Percentiles rank a stretch among this genome's conserved stretches.
Evolutionary conservation across 2,888 invertebrate genomes (phyloP).

Genomic region (Bombylius discolor): DNA sequence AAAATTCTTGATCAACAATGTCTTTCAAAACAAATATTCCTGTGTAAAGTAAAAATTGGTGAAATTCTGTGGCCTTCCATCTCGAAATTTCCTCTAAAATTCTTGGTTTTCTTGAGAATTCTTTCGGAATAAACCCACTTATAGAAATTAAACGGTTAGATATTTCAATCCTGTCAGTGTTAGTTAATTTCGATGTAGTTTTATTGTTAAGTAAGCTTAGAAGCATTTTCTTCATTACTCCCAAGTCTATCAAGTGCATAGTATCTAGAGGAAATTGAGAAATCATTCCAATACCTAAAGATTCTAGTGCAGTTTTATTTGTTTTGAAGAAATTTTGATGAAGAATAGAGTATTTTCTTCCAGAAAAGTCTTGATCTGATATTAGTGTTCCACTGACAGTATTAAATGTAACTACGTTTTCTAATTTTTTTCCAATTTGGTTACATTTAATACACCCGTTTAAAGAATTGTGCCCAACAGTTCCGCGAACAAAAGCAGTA

Average conservation of each 20-base stretch:
- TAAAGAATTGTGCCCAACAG: conserved; percentile 2
- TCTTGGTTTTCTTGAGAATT: conserved; percentile 11
- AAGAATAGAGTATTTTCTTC: conserved; percentile 1
- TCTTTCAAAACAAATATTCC: conserved; percentile 9
- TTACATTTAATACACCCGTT: conserved; percentile 4
- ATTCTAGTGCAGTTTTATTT: conserved; percentile 1
- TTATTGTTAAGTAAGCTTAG: neutral
- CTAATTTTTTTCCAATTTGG: conserved; percentile 3
- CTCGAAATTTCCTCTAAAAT: conserved; percentile 8
- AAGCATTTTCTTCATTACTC: conserved; percentile 1
- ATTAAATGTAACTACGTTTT: conserved; percentile 4
- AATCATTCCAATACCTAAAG: conserved; percentile 1
- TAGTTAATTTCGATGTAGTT: neutral
- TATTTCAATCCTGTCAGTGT: neutral
- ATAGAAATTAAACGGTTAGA: neutral
- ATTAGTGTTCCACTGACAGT: neutral
- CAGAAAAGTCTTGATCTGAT: conserved; percentile 5
- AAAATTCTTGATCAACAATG: conserved; percentile 6
- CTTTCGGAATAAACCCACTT: conserved; percentile 1
- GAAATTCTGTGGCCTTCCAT: conserved; percentile 11
- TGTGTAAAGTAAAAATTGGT: conserved; percentile 11
- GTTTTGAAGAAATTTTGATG: conserved; percentile 1
- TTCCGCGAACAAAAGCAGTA: neutral
- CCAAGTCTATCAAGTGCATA: conserved; percentile 4
- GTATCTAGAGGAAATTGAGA: conserved; percentile 1